Conservation (phyloP, 2,113 vertebrate genomes). For the Chaetorhynchus papuensis region DNA sequence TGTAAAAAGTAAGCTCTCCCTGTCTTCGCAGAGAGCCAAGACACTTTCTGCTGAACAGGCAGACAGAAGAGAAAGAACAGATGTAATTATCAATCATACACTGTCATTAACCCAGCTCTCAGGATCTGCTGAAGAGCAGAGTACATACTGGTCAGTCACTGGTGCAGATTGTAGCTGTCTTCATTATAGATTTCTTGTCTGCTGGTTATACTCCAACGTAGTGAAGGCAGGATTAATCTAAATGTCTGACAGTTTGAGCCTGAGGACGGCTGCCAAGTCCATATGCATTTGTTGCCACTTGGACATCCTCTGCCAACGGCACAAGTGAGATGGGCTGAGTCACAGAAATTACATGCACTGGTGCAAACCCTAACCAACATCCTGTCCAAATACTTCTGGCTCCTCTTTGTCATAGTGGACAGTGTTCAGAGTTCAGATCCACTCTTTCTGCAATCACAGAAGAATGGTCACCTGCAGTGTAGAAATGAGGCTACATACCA, state of each 20-base stretch:
- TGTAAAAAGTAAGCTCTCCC: constrained; percentile 63
- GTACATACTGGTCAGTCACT: background rate
- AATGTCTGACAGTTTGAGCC: background rate
- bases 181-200: background rate
- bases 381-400: background rate
- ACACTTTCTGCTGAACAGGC: constrained; percentile 62
- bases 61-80: constrained; percentile 62
- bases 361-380: background rate
- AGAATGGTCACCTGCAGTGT: background rate
- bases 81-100: constrained; percentile 67
- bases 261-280: background rate
- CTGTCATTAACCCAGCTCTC: constrained; percentile 12
- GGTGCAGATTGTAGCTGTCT: background rate
- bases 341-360: background rate
- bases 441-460: background rate
- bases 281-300: background rate
- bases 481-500: background rate
- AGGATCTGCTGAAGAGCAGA: background rate
- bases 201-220: background rate
- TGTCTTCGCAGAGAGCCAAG: constrained; percentile 50
- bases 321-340: background rate
- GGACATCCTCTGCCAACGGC: background rate
- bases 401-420: background rate
- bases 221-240: background rate
- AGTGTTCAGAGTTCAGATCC: background rate